A percentile compares a stretch with the other conserved stretches of the same genome.
These are phyloP conservation scores for Myioborus miniatus DNA, from an alignment of 2,797 vertebrate species.

Conservation along the genomic window DNA sequence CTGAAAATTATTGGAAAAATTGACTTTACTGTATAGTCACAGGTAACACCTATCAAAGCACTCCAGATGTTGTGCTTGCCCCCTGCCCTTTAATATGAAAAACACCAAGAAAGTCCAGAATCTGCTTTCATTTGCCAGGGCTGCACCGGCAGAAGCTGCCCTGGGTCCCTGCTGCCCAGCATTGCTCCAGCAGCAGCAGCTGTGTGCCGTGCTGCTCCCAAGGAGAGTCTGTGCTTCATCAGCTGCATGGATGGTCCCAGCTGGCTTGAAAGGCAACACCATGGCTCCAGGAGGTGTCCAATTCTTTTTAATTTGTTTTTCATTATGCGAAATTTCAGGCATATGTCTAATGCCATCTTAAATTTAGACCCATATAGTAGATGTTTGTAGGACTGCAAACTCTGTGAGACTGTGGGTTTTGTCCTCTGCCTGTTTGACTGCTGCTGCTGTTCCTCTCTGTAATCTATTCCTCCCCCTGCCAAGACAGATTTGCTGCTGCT, in stretches of 20 bases:
- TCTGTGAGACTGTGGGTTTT: not conserved
- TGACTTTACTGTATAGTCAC: not conserved
- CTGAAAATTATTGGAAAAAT: not conserved
- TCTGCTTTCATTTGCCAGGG: not conserved
- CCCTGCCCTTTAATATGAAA: not conserved
- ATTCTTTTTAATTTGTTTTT: not conserved
- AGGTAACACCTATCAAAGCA: not conserved
- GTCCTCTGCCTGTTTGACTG: not conserved
- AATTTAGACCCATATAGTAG: not conserved
- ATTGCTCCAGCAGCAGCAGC: not conserved
- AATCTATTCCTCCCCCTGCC: not conserved
- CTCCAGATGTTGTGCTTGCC: not conserved
- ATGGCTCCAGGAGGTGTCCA: rapidly evolving
- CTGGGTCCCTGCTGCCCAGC: not conserved
- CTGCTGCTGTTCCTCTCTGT: not conserved
- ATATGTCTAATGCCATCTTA: not conserved
- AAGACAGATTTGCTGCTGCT: slow-evolving; percentile 33
- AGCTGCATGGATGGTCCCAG: not conserved
- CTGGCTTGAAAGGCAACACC: not conserved
- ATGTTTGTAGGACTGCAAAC: not conserved
- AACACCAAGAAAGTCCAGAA: not conserved
- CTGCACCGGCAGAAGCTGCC: not conserved
- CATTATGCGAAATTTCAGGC: not conserved
- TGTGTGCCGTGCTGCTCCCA: not conserved
- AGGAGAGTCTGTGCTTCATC: not conserved